Evolutionary conservation across 2,888 invertebrate genomes (phyloP).

Genomic region (Danaus chrysippus): DNA sequence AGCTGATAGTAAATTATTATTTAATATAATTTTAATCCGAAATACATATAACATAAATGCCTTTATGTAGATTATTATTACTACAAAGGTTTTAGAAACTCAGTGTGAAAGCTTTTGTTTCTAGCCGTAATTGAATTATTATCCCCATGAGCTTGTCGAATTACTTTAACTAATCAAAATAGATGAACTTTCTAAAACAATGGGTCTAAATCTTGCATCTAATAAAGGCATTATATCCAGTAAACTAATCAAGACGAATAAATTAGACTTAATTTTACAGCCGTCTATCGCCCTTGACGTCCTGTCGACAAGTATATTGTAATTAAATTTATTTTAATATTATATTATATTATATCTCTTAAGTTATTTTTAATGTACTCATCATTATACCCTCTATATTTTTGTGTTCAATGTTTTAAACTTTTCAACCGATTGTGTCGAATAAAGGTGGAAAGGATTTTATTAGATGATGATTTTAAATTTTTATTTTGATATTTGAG

Average conservation of each 20-base stretch:
- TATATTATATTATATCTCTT: background rate
- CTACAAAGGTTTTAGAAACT: background rate
- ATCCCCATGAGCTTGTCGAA: background rate
- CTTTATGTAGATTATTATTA: too few species aligned
- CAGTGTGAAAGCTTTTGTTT: background rate
- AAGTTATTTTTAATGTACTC: too few species aligned
- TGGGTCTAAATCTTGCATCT: slow-evolving; percentile 37
- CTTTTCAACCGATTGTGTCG: too few species aligned
- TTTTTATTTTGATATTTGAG: too few species aligned
- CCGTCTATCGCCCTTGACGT: slow-evolving; percentile 38
- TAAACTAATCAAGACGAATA: slow-evolving; percentile 67
- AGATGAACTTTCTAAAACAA: slow-evolving; percentile 15
- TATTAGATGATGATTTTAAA: too few species aligned
- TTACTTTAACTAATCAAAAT: background rate
- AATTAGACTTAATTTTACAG: slow-evolving; percentile 72
- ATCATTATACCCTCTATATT: too few species aligned
- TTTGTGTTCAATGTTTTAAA: too few species aligned
- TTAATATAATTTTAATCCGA: too few species aligned
- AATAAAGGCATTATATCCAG: slow-evolving; percentile 54
- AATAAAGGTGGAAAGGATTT: too few species aligned
- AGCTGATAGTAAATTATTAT: too few species aligned
- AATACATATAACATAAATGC: too few species aligned
- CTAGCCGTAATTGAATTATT: background rate
- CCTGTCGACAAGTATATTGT: slow-evolving; percentile 25
- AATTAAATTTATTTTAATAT: slow-evolving; percentile 11